Evolutionary conservation across 2,888 invertebrate genomes (phyloP), one percentile per base, ranked within the genome.

Genomic region (Gymnocheta viridis): DNA sequence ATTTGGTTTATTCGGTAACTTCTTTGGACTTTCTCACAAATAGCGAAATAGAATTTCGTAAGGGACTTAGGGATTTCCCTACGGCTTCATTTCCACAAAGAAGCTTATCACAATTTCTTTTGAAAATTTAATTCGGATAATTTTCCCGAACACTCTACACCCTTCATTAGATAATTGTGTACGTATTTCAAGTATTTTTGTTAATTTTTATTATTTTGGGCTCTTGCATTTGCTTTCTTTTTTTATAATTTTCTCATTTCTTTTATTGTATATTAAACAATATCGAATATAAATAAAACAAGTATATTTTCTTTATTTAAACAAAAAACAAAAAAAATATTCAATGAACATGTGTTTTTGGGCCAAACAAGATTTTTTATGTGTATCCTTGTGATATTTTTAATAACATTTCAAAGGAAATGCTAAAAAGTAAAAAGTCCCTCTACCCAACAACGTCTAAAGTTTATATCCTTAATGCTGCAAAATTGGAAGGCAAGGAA

Each of bases 221-320:
- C 38, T 76, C 17, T 44, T 56, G 38, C 24, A 35, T 67, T 66
- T 56, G 54, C 6, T 14, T 41, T n/a, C n/a, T n/a, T 35, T 29
- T 22, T 44, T 10, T 51, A 27, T 32, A 51, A 9, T 62, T 38
- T 41, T 32, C 17, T 66, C 7, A 56, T 56, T 54, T 66, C 44
- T 56, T 76, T 44, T 51, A 38, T 35, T 62, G 38, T 54, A 41
- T 74, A 44, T 64, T 54, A 44, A 76, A 76, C n/a, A 7, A 66
- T 76, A 67, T 76, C 47, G 56, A 76, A 66, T 27, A 76, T 22
- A 67, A 54, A 76, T 56, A 66, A 76, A 67, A 56, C 47, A 32
- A 67, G 14, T 22, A 60, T 29, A 44, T 49, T 51, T 41, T 38
- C n/a, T 19, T 66, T 24, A 1, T 35, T 7, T n/a, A n/a, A n/a